Evolutionary conservation across 2,113 vertebrate species (phyloP).

Genomic region (Myotis brandtii): DNA sequence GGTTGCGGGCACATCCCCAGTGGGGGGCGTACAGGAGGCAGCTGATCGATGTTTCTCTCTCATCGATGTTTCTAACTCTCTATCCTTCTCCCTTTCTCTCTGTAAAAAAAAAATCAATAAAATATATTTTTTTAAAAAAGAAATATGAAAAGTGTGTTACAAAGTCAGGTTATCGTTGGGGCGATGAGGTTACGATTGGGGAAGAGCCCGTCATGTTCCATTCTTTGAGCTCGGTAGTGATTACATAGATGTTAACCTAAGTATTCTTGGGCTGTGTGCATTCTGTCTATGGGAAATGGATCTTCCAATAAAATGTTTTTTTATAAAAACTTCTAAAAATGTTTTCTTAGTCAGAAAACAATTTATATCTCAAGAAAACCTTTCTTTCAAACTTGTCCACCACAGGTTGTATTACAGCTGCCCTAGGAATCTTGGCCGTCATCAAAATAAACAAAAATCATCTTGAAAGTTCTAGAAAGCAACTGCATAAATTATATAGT

Average conservation of each 20-base stretch:
- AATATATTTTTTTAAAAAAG: neutral
- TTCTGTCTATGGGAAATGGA: neutral
- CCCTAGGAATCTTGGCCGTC: neutral
- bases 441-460: slow-evolving; percentile 2
- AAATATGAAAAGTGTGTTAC: neutral
- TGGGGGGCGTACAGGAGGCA: no score
- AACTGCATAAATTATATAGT: neutral
- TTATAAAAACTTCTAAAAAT: neutral
- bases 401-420: neutral
- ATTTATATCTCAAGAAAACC: neutral
- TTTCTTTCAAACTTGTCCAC: neutral
- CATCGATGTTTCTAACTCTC: no score
- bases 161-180: neutral
- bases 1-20: no score
- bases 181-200: neutral
- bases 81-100: no score
- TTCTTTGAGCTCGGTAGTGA: neutral
- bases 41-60: no score
- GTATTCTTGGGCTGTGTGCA: neutral
- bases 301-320: neutral
- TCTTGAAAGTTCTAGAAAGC: neutral
- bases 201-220: neutral
- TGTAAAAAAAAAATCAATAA: no score
- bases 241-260: neutral
- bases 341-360: neutral